A percentile compares a stretch with the other conserved stretches of the same genome.
These are phyloP conservation scores for Egretta garzetta DNA, from an alignment of 2,113 vertebrate genomes.

Conservation along the genomic window DNA sequence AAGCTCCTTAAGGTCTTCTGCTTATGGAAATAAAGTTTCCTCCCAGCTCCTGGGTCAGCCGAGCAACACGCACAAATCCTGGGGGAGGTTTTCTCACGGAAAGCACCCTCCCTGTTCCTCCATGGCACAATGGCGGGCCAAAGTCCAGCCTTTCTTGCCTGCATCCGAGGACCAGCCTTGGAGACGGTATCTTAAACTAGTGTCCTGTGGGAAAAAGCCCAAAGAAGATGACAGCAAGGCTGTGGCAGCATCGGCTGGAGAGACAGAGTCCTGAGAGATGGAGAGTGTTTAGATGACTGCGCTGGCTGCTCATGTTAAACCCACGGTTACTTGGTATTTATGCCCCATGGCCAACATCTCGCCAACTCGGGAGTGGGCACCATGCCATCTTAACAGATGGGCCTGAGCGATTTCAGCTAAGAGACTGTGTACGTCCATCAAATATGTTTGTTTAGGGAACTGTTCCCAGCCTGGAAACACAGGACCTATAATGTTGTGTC, in stretches of 20 bases:
- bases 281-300: neutral
- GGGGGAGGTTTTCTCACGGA: neutral
- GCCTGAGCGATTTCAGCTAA: neutral
- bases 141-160: neutral
- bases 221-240: neutral
- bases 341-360: neutral
- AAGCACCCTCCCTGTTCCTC: neutral
- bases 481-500: neutral
- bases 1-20: neutral
- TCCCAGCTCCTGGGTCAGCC: neutral
- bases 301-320: neutral
- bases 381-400: conserved; percentile 8
- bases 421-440: neutral
- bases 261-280: neutral
- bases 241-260: neutral
- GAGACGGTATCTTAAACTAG: neutral
- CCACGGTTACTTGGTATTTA: neutral
- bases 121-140: rapidly evolving
- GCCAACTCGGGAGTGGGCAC: neutral
- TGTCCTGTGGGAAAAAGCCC: neutral
- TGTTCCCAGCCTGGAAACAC: neutral
- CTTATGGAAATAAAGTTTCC: neutral
- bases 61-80: neutral
- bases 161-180: neutral
- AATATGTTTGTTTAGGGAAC: neutral